Conservation (phyloP, 2,888 invertebrate species). For the Ophonus ardosiacus region DNA sequence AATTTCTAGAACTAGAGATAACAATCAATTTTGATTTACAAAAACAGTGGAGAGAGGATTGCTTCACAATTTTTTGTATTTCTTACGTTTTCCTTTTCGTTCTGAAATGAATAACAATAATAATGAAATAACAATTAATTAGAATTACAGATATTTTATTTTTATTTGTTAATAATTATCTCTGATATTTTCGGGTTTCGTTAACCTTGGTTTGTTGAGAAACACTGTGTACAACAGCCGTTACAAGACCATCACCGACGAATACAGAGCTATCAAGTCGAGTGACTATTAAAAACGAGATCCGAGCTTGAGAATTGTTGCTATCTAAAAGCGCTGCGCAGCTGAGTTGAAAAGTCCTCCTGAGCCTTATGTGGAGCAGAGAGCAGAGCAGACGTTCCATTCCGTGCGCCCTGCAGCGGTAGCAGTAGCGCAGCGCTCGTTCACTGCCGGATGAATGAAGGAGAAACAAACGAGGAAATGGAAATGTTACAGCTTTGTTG, state of each 20-base stretch:
- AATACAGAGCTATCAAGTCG: constrained; percentile 34
- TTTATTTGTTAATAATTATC: background rate
- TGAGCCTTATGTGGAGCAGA: background rate
- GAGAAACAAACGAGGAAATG: constrained; percentile 19
- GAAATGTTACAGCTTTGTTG: constrained; percentile 44
- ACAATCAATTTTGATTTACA: no score
- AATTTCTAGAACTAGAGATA: no score
- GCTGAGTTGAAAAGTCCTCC: constrained; percentile 25
- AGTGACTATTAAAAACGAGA: constrained; percentile 46
- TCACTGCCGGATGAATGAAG: background rate
- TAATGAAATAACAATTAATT: no score
- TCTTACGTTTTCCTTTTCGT: no score
- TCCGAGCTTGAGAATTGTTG: constrained; percentile 4
- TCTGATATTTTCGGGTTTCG: background rate
- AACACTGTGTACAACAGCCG: background rate
- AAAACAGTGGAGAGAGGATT: no score
- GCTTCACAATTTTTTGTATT: no score
- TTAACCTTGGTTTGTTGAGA: background rate
- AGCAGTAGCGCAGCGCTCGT: background rate
- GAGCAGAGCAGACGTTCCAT: background rate
- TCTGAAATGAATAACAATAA: no score
- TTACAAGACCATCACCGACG: constrained; percentile 1
- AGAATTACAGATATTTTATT: no score
- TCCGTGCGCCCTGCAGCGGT: background rate
- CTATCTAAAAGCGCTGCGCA: constrained; percentile 30